Conservation (phyloP, 2,797 vertebrate species). For the Pseudochirops corinnae region DNA sequence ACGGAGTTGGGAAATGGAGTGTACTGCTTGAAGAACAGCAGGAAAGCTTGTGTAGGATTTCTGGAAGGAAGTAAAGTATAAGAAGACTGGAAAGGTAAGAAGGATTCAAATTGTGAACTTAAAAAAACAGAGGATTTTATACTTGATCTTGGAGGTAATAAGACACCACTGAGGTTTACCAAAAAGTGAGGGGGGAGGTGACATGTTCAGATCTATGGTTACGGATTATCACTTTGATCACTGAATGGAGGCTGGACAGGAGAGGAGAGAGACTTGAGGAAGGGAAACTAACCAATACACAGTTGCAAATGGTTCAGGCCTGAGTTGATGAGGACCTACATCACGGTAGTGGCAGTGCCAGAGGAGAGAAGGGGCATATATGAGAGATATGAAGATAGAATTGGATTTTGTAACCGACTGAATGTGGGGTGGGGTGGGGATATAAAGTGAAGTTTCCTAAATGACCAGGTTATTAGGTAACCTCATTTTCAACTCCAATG, state of each 20-base stretch:
- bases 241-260: too few species aligned
- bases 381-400: background rate
- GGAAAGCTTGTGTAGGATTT: background rate
- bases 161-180: background rate
- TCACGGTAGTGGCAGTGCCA: background rate
- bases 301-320: background rate
- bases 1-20: background rate
- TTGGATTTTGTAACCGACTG: background rate
- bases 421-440: background rate
- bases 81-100: background rate
- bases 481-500: background rate
- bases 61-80: background rate
- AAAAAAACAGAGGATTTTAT: background rate
- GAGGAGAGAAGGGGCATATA: background rate
- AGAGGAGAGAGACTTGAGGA: background rate
- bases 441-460: background rate
- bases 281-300: background rate
- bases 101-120: background rate
- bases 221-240: too few species aligned
- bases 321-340: background rate
- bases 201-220: too few species aligned
- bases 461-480: background rate
- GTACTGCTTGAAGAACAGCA: background rate
- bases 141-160: background rate
- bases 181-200: background rate